These are phyloP conservation scores for Apostichopus californicus DNA, from an alignment of 35 echinoderm and acorn worm genomes.

Conservation along the genomic window DNA sequence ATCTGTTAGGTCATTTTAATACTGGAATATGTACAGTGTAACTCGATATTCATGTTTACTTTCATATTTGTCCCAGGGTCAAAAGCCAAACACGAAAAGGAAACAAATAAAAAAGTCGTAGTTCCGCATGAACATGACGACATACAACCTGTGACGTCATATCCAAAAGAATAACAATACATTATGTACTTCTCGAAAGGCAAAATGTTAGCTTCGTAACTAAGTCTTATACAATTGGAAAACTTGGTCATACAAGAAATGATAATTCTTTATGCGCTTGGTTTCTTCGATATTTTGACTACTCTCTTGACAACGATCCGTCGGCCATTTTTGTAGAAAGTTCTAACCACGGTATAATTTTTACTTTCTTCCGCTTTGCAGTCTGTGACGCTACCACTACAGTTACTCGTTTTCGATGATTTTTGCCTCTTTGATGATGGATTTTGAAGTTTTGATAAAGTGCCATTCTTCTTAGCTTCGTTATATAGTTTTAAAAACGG, in stretches of 20 bases:
- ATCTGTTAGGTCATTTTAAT: no score
- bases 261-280: background rate
- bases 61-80: no score
- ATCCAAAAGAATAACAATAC: no score
- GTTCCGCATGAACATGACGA: no score
- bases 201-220: no score
- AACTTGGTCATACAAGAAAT: background rate
- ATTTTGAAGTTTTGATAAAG: slow-evolving; percentile 31
- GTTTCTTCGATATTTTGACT: slow-evolving; percentile 41
- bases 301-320: slow-evolving; percentile 51
- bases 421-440: background rate
- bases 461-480: slow-evolving; percentile 58
- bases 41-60: no score
- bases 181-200: no score
- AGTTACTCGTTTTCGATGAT: background rate
- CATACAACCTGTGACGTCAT: no score
- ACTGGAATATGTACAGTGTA: no score
- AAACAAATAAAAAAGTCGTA: no score
- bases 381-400: slow-evolving; percentile 8
- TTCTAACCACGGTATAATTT: slow-evolving; percentile 58
- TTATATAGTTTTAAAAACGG: slow-evolving; percentile 69
- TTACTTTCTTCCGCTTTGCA: slow-evolving; percentile 28
- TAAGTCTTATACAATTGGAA: no score
- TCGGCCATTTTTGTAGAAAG: slow-evolving; percentile 54
- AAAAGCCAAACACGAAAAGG: no score